A percentile compares a stretch with the other conserved stretches of the same genome.
Evolutionary conservation across 2,797 vertebrate genomes (phyloP).

Genomic region (Periparus ater): DNA sequence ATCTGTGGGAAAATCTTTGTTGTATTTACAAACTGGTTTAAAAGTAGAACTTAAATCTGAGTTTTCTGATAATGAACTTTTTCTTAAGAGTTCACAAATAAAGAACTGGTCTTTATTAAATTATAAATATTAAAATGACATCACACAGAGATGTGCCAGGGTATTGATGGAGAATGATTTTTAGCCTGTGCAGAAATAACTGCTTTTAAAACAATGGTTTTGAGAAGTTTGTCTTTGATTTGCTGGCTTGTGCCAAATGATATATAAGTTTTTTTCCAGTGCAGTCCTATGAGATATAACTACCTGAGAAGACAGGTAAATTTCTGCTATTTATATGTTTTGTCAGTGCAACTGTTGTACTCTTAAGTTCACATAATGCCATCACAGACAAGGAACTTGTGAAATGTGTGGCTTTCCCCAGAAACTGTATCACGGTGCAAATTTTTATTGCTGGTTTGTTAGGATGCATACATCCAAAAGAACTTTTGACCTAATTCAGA

Average conservation of each 20-base stretch:
- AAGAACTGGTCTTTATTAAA: neutral
- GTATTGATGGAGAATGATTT: neutral
- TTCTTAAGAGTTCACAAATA: neutral
- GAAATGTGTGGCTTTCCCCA: slow-evolving; percentile 7
- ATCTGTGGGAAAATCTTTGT: neutral
- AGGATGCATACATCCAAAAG: neutral
- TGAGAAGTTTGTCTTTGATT: neutral
- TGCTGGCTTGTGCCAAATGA: neutral
- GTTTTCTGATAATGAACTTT: neutral
- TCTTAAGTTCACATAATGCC: neutral
- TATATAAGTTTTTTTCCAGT: slow-evolving; percentile 9
- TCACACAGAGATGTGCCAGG: neutral
- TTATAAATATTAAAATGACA: neutral
- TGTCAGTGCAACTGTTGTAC: neutral
- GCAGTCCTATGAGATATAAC: slow-evolving; percentile 5
- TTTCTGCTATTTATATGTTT: slow-evolving; percentile 43
- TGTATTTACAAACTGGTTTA: neutral
- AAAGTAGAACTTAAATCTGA: neutral
- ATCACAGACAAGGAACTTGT: neutral
- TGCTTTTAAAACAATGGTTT: slow-evolving; percentile 39
- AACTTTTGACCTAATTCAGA: slow-evolving; percentile 47
- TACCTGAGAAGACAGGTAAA: slow-evolving; percentile 14
- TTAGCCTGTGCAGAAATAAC: neutral
- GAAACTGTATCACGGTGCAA: slow-evolving; percentile 6
- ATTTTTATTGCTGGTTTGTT: neutral